A percentile compares a stretch with the other conserved stretches of the same genome.
Evolutionary conservation across 2,888 invertebrate species (phyloP).

Genomic region (Pardosa pseudoannulata): DNA sequence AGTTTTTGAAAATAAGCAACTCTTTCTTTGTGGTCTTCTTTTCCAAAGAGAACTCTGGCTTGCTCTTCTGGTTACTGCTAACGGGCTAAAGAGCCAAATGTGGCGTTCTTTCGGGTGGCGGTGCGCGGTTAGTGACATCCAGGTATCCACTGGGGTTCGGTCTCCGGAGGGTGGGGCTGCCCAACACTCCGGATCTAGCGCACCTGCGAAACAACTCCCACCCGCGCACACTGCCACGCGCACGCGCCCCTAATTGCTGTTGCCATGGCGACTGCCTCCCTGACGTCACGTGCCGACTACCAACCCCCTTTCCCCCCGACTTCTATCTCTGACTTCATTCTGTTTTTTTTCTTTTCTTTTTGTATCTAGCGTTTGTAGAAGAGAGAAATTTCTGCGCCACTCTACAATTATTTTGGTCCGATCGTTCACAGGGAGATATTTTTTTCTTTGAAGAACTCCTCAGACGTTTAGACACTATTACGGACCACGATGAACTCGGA

Average conservation of each 20-base stretch:
- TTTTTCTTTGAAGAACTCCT: no score
- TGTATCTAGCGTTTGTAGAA: no score
- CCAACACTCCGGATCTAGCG: conserved; percentile 69
- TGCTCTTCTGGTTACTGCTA: background rate
- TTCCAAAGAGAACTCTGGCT: background rate
- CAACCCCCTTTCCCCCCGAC: background rate
- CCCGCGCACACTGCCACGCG: conserved; percentile 65
- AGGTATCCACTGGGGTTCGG: conserved; percentile 57
- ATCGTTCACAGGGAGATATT: no score
- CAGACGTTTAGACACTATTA: no score
- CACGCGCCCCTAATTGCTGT: conserved; percentile 70
- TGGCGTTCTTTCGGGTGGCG: background rate
- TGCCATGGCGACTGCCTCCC: conserved; percentile 63
- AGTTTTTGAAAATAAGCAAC: no score
- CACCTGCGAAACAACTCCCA: conserved; percentile 69
- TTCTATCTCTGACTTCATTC: no score
- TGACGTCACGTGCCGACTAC: background rate
- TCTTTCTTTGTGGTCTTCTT: background rate
- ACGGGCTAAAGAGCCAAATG: conserved; percentile 30
- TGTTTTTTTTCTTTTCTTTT: background rate
- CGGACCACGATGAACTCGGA: no score
- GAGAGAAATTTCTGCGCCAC: no score
- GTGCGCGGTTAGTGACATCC: conserved; percentile 65
- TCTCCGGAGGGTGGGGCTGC: conserved; percentile 50
- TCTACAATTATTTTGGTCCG: background rate